Percentiles rank a stretch among this genome's conserved stretches.
phyloP scores from a whole-genome alignment of 2,888 invertebrate species.

The Salticus scenicus region DNA sequence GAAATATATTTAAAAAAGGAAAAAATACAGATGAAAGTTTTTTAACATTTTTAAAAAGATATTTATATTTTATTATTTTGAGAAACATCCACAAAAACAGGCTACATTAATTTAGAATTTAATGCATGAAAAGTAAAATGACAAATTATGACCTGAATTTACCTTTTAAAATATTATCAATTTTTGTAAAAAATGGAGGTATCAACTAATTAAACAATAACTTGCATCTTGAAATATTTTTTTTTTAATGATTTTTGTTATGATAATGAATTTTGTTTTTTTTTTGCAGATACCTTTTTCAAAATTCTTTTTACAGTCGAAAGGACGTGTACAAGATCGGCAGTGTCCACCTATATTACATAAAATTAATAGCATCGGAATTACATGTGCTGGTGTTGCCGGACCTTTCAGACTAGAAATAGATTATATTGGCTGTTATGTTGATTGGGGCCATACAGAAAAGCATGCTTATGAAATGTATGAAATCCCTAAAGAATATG shows the following conservation, averaged over 20 bases:
- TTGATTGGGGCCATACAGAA: slow-evolving; percentile 87
- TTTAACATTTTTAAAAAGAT: too few species aligned
- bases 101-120: too few species aligned
- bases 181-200: too few species aligned
- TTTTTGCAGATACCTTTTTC: slow-evolving; percentile 91
- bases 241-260: background rate
- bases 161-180: too few species aligned
- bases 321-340: slow-evolving; percentile 89
- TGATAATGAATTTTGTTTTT: too few species aligned
- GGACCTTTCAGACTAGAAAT: slow-evolving; percentile 93
- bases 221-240: background rate
- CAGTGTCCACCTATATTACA: slow-evolving; percentile 82
- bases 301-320: slow-evolving; percentile 88
- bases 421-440: slow-evolving; percentile 92
- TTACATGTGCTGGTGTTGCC: slow-evolving; percentile 86
- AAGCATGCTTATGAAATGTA: slow-evolving; percentile 97
- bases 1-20: too few species aligned
- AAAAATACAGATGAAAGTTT: too few species aligned
- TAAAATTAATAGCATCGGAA: slow-evolving; percentile 84
- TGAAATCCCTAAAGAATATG: slow-evolving; percentile 77
- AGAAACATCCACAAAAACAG: too few species aligned
- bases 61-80: too few species aligned
- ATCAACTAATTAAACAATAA: too few species aligned
- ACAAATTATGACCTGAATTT: too few species aligned
- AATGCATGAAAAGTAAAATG: too few species aligned